phyloP scores from a whole-genome alignment of 2,113 vertebrate genomes.

The Gyps fulvus region DNA sequence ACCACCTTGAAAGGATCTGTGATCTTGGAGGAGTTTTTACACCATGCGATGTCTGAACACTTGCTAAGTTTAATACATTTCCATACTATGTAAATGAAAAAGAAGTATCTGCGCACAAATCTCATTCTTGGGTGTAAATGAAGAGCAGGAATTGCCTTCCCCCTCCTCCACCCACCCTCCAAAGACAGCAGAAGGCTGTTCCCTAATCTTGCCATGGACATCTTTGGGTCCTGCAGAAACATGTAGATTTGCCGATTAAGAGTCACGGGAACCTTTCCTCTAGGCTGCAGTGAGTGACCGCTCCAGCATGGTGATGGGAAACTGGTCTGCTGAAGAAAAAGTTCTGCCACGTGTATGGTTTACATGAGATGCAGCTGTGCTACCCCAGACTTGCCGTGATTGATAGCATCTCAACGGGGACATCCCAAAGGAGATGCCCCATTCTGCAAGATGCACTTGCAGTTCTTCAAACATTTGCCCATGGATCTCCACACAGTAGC shows the following conservation, averaged over 20 bases:
- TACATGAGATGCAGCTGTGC: background rate
- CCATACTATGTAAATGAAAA: background rate
- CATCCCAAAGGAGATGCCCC: background rate
- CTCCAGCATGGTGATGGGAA: background rate
- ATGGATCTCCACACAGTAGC: background rate
- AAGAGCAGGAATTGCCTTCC: background rate
- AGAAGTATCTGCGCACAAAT: background rate
- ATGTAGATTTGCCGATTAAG: rapidly evolving
- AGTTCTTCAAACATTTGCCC: background rate
- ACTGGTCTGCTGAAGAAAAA: background rate
- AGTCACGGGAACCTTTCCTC: background rate
- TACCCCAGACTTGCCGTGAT: rapidly evolving
- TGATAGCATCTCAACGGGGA: background rate
- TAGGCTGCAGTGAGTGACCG: rapidly evolving
- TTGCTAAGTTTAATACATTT: background rate
- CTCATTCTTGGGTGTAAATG: background rate
- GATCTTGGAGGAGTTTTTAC: background rate
- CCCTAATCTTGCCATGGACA: background rate
- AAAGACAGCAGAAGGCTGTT: background rate
- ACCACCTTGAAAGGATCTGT: background rate
- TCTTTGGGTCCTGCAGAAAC: background rate
- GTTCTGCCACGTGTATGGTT: rapidly evolving
- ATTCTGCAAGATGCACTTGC: background rate
- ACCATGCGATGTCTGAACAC: rapidly evolving
- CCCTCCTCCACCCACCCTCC: background rate